Evolutionary conservation across 37 sponge, comb jelly and placozoan species (phyloP), one percentile per base, ranked within the genome.

Genomic region (Tethya wilhelma): DNA sequence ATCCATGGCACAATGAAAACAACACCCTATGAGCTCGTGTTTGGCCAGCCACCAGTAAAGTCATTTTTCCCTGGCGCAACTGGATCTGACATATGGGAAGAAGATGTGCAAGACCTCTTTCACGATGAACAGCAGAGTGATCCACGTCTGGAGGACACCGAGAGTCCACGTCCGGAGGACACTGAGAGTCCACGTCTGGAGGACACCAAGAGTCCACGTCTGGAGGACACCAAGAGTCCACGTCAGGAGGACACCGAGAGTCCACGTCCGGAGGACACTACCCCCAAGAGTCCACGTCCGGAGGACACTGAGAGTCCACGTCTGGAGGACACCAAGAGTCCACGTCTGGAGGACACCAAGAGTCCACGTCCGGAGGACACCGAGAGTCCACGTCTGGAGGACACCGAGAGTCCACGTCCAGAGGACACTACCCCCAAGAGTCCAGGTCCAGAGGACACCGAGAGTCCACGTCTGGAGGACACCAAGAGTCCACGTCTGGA

Each of bases 1-100:
- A 31, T 83, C 44, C 74, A 83, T 71, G 74, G 59, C 19, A 62
- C 66, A 2, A 64, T 73, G 73, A 83, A 83, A 63, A 49, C 74
- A 9, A 83, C 66, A 40, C 83, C 83, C 11, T 83, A 57, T 62
- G 83, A 83, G 74, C 38, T 83, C n/a, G 83, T 83, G 49, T 83
- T 74, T 73, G 83, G 74, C 31, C 83, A 83, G 74, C 73, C 73
- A 36, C 83, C 83, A 42, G 74, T 65, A 17, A 32, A 59, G 8
- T 37, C 46, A n/a, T 64, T 83, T 17, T 83, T 83, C 34, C 83
- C 83, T 31, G 73, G 74, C 44, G 73, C 55, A 26, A 40, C 23
- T 55, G 64, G 37, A 33, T 14, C 19, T 33, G 26, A 62, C 12
- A 30, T 83, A 30, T 63, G 73, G 71, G 81, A 81, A 56, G 81